Conservation (phyloP, 1,140 invertebrate genomes). For the Eciton burchellii region DNA sequence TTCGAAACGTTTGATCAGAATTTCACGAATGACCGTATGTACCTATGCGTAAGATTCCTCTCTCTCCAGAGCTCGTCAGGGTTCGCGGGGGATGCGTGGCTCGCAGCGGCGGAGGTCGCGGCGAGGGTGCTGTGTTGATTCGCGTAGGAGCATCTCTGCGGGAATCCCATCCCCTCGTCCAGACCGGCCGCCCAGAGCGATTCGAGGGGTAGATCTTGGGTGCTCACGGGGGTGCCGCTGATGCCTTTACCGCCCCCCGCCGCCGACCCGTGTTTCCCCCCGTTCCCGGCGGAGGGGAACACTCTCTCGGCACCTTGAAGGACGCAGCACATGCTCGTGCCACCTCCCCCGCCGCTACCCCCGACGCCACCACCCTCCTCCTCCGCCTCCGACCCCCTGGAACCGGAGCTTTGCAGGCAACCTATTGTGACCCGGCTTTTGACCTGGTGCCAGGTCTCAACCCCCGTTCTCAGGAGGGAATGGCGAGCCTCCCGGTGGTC, state of each 20-base stretch:
- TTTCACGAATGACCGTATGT: constrained; percentile 5
- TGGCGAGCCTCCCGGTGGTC: constrained; percentile 66
- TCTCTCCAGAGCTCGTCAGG: constrained; percentile 79
- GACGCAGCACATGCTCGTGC: constrained; percentile 81
- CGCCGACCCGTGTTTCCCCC: constrained; percentile 73
- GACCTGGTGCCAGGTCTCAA: constrained; percentile 71
- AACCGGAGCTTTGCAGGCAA: constrained; percentile 81
- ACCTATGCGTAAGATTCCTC: constrained; percentile 77
- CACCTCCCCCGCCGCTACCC: constrained; percentile 64
- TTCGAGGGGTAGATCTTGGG: constrained; percentile 79
- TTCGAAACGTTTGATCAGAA: constrained; percentile 11
- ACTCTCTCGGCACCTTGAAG: constrained; percentile 81
- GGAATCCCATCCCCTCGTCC: constrained; percentile 82
- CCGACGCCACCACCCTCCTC: constrained; percentile 70
- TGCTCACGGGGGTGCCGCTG: constrained; percentile 63
- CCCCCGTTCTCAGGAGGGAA: constrained; percentile 64
- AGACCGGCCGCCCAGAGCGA: constrained; percentile 82
- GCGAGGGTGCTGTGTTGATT: constrained; percentile 74
- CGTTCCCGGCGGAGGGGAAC: constrained; percentile 76
- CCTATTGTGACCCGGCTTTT: constrained; percentile 81
- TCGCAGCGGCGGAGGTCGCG: constrained; percentile 37
- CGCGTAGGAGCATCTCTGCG: constrained; percentile 79
- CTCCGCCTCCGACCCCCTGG: constrained; percentile 78
- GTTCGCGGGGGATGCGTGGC: constrained; percentile 55
- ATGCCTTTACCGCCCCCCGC: constrained; percentile 52